phyloP scores from a whole-genome alignment of 1,140 invertebrate species.

The Dinoponera quadriceps region DNA sequence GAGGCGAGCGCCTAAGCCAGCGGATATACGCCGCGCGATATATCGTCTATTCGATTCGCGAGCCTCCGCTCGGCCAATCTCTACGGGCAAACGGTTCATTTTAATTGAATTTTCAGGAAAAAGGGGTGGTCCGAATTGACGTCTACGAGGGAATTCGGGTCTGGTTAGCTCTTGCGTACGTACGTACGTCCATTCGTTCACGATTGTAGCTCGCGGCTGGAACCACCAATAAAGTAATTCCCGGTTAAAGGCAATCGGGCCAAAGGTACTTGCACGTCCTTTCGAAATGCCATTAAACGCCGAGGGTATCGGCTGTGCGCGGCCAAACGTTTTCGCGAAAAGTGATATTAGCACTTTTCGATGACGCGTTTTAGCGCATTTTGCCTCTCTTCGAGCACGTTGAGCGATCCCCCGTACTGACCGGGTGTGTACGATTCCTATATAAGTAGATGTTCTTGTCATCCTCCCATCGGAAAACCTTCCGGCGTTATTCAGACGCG shows the following conservation, averaged over 20 bases:
- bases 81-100: slow-evolving; percentile 72
- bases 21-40: slow-evolving; percentile 17
- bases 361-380: no score
- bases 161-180: slow-evolving; percentile 56
- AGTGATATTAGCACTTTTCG: slow-evolving; percentile 47
- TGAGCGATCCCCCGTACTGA: no score
- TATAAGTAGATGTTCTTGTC: no score
- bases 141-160: slow-evolving; percentile 57
- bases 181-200: slow-evolving; percentile 54
- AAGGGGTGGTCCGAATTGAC: slow-evolving; percentile 69
- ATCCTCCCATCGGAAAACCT: no score
- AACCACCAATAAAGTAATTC: slow-evolving; percentile 72
- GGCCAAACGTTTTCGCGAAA: slow-evolving; percentile 17
- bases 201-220: slow-evolving; percentile 64
- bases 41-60: slow-evolving; percentile 40
- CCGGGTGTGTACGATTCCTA: no score
- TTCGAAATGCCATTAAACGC: slow-evolving; percentile 49
- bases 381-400: no score
- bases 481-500: no score
- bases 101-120: slow-evolving; percentile 79
- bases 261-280: slow-evolving; percentile 54
- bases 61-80: slow-evolving; percentile 61
- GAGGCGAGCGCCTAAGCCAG: background rate
- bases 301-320: slow-evolving; percentile 4
- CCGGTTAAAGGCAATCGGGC: slow-evolving; percentile 64